Evolutionary conservation across 2,113 vertebrate species (phyloP).

Genomic region (Pachyramphus minor): DNA sequence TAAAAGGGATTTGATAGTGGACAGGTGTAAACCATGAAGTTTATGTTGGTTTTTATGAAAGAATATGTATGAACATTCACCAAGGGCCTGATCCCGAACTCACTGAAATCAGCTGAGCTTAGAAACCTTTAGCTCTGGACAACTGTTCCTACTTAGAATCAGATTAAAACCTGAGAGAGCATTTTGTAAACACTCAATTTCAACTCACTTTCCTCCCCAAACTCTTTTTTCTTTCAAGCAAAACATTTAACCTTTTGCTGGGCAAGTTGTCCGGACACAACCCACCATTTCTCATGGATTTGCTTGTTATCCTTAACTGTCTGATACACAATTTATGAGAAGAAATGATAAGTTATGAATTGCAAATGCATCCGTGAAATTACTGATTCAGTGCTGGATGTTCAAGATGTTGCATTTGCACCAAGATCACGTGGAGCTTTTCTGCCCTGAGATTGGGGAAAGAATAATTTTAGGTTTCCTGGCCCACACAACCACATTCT

Average conservation of each 20-base stretch:
- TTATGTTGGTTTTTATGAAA: not conserved
- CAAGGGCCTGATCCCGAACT: not conserved
- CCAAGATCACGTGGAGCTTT: not conserved
- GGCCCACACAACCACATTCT: not conserved
- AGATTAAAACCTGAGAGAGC: not conserved
- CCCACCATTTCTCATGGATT: not conserved
- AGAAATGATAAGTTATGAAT: slow-evolving; percentile 35
- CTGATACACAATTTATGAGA: not conserved
- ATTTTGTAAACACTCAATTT: not conserved
- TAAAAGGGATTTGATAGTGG: not conserved
- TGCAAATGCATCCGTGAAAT: slow-evolving; percentile 7
- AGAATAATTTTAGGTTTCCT: not conserved
- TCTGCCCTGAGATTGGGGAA: not conserved
- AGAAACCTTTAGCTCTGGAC: not conserved
- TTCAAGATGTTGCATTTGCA: not conserved
- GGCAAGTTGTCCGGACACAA: not conserved
- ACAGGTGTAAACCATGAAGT: not conserved
- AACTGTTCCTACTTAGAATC: not conserved
- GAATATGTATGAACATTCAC: not conserved
- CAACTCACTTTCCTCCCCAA: not conserved
- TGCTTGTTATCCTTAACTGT: not conserved
- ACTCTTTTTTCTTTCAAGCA: not conserved
- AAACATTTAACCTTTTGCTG: not conserved
- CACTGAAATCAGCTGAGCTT: not conserved
- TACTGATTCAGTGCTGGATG: not conserved